Evolutionary conservation across 2,113 vertebrate species (phyloP), one percentile per base, ranked within the genome.

Genomic region (Carassius carassius): DNA sequence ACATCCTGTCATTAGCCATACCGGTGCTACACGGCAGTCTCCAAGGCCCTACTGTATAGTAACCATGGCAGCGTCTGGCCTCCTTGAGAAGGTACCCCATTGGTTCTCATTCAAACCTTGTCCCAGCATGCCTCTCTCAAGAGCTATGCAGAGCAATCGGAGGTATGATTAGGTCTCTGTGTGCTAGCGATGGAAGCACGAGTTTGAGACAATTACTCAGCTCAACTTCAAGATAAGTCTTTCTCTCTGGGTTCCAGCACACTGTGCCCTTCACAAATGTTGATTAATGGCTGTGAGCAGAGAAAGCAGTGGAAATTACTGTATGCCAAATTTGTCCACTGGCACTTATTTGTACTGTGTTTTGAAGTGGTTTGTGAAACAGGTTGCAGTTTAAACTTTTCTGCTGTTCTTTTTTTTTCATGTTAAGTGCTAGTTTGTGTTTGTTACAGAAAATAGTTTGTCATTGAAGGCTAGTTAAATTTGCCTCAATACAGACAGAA

Each of bases 71-170:
- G 84, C 85, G 6, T 60, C 16, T 29, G 35, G 74, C 63, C 11
- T 13, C 35, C 70, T 67, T 67, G 32, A 76, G 73, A 63, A 69
- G 41, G 44, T 80, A 25, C 72, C 74, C 41, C 49, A 84, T 84
- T 76, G 72, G 72, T 82, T 81, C 85, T 86, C 19, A 56, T 86
- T 84, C 78, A 41, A 67, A 58, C 54, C 72, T 5, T 58, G 19
- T 83, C 85, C 81, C 84, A 84, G 81, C 77, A 79, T 76, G 84
- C 78, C 47, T 87, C 37, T 82, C 81, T 86, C 62, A 84, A 84
- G 78, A 29, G 51, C 70, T 73, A 77, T 78, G 84, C 84, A 60
- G n/a, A 81, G 86, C 69, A 65, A 72, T 67, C 58, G 37, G 83
- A 54, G 47, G 70, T 78, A 78, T 81, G 78, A 87, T 82, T 67